A percentile compares a stretch with the other conserved stretches of the same genome.
phyloP scores from a whole-genome alignment of 2,888 invertebrate genomes.

The Eucriotettix oculatus region DNA sequence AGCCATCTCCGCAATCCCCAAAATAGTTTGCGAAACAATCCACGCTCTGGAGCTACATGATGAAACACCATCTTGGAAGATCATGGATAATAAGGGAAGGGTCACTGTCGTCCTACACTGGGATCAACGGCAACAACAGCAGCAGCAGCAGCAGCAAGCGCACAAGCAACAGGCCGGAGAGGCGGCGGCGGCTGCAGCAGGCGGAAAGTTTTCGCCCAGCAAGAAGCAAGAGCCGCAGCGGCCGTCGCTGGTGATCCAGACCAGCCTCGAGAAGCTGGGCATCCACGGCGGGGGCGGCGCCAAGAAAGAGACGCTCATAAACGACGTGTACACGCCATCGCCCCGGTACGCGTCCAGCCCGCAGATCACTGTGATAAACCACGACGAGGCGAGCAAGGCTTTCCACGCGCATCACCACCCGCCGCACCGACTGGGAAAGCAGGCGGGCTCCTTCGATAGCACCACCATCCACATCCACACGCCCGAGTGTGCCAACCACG shows the following conservation, averaged over 20 bases:
- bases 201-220: slow-evolving; percentile 36
- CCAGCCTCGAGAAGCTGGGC: slow-evolving; percentile 48
- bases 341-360: slow-evolving; percentile 43
- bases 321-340: slow-evolving; percentile 32
- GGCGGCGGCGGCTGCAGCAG: slow-evolving; percentile 18
- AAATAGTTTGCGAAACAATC: slow-evolving; percentile 94
- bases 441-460: slow-evolving; percentile 48
- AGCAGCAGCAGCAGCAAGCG: slow-evolving; percentile 30
- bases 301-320: slow-evolving; percentile 41
- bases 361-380: slow-evolving; percentile 87
- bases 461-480: slow-evolving; percentile 66
- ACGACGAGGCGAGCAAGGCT: slow-evolving; percentile 46
- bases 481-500: slow-evolving; percentile 57
- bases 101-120: slow-evolving; percentile 93
- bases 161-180: slow-evolving; percentile 27
- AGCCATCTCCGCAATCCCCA: slow-evolving; percentile 91
- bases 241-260: slow-evolving; percentile 58
- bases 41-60: slow-evolving; percentile 88
- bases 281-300: slow-evolving; percentile 20
- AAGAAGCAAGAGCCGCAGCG: slow-evolving; percentile 39
- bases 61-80: slow-evolving; percentile 95
- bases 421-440: slow-evolving; percentile 31
- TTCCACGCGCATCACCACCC: slow-evolving; percentile 25
- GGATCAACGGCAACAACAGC: slow-evolving; percentile 58
- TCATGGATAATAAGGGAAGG: slow-evolving; percentile 95